A percentile compares a stretch with the other conserved stretches of the same genome.
phyloP scores from a whole-genome alignment of 2,113 vertebrate species.

The Thomomys bottae region DNA sequence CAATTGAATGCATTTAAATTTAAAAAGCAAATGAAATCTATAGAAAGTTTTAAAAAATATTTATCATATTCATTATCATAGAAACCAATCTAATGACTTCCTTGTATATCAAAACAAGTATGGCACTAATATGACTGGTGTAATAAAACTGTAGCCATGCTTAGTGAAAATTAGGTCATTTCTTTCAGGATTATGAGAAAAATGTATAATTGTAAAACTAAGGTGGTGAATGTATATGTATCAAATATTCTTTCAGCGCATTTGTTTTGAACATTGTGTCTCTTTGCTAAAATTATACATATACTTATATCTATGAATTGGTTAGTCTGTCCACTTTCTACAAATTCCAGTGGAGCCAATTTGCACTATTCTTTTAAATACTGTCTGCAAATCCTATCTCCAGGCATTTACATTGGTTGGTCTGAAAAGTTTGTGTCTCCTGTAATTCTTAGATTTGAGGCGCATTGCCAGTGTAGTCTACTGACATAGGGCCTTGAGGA shows the following conservation, averaged over 20 bases:
- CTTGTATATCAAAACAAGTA: slow-evolving; percentile 47
- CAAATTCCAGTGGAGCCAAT: neutral
- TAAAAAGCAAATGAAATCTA: slow-evolving; percentile 39
- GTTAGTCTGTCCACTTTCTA: neutral
- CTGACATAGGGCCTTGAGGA: neutral
- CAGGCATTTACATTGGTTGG: neutral
- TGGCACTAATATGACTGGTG: slow-evolving; percentile 61
- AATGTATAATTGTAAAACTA: slow-evolving; percentile 46
- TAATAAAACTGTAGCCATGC: slow-evolving; percentile 44
- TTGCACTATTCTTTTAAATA: neutral
- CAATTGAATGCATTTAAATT: slow-evolving; percentile 25
- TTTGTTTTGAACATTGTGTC: slow-evolving; percentile 9
- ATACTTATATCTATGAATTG: neutral
- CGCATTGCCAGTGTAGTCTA: neutral
- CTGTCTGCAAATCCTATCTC: neutral
- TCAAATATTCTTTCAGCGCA: neutral
- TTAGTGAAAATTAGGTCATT: slow-evolving; percentile 54
- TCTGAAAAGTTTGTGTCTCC: neutral
- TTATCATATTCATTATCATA: slow-evolving; percentile 36
- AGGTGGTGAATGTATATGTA: slow-evolving; percentile 26
- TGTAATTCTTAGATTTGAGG: neutral
- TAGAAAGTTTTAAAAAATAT: slow-evolving; percentile 15
- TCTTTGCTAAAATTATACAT: neutral
- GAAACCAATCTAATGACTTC: slow-evolving; percentile 63
- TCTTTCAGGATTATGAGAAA: slow-evolving; percentile 53